These are phyloP conservation scores for Chlorospingus semifuscus DNA, from an alignment of 2,797 vertebrate genomes.

Conservation along the genomic window DNA sequence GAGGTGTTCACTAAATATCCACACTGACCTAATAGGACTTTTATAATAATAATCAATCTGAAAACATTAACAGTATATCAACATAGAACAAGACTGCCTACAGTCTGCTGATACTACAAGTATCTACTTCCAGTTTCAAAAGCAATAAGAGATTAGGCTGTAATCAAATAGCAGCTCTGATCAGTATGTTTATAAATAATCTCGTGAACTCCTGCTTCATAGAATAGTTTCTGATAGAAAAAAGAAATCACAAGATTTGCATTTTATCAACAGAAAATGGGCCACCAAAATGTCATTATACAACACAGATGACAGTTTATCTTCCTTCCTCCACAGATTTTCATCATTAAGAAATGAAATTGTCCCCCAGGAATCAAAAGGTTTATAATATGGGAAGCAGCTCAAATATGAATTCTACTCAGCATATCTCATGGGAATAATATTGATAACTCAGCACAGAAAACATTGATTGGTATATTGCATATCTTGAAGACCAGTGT, in stretches of 20 bases:
- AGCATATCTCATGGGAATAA: not conserved
- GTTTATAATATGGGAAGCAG: not conserved
- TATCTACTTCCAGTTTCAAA: conserved; percentile 34
- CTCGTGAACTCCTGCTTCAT: conserved; percentile 11
- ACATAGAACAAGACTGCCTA: not conserved
- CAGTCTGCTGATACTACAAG: not conserved
- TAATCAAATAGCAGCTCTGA: conserved; percentile 33
- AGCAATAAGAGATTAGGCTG: conserved; percentile 13
- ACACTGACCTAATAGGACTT: not conserved
- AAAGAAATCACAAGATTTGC: not conserved
- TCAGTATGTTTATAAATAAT: conserved; percentile 14
- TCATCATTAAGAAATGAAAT: not conserved
- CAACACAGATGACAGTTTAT: conserved; percentile 22
- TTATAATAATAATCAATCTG: not conserved
- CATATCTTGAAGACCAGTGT: not conserved
- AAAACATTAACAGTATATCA: not conserved
- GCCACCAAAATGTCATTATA: conserved; percentile 53
- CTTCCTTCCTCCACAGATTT: not conserved
- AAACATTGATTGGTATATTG: not conserved
- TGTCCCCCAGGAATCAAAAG: not conserved
- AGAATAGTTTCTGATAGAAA: not conserved
- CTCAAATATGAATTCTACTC: not conserved
- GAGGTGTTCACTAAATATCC: not conserved
- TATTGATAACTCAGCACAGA: not conserved
- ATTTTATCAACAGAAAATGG: conserved; percentile 43